phyloP scores from a whole-genome alignment of 2,113 vertebrate genomes.

The Rhipidura dahli region DNA sequence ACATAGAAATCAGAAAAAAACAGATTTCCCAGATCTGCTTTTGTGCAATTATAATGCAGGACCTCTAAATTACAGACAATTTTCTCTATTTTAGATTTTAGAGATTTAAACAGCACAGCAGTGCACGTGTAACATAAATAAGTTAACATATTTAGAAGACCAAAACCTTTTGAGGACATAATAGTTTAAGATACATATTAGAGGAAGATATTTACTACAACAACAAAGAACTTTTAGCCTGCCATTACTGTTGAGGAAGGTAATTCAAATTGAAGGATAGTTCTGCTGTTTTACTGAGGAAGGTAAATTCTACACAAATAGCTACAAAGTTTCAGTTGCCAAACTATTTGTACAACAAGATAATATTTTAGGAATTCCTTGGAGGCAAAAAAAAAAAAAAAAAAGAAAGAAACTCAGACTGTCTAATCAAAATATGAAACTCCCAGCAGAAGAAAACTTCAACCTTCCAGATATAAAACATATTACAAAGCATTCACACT shows the following conservation, averaged over 20 bases:
- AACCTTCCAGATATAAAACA: slow-evolving; percentile 48
- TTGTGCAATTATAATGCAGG: neutral
- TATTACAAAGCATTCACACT: slow-evolving; percentile 52
- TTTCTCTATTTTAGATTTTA: neutral
- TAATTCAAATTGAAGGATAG: neutral
- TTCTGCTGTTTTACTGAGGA: neutral
- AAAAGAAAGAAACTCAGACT: neutral
- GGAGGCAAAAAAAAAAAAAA: neutral
- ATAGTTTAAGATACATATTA: neutral
- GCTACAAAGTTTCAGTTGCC: neutral
- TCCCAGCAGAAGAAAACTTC: slow-evolving; percentile 37
- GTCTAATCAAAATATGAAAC: slow-evolving; percentile 44
- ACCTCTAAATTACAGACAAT: neutral
- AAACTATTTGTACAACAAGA: neutral
- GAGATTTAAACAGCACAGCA: neutral
- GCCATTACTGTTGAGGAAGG: neutral
- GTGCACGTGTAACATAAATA: neutral
- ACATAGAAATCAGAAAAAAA: neutral
- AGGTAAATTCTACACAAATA: neutral
- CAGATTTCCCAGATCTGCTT: neutral
- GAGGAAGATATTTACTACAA: neutral
- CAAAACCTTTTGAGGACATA: neutral
- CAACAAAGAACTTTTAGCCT: neutral
- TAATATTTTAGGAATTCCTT: neutral
- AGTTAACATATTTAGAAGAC: neutral